Conservation (phyloP, 2,797 vertebrate genomes). For the Tinamus major region DNA sequence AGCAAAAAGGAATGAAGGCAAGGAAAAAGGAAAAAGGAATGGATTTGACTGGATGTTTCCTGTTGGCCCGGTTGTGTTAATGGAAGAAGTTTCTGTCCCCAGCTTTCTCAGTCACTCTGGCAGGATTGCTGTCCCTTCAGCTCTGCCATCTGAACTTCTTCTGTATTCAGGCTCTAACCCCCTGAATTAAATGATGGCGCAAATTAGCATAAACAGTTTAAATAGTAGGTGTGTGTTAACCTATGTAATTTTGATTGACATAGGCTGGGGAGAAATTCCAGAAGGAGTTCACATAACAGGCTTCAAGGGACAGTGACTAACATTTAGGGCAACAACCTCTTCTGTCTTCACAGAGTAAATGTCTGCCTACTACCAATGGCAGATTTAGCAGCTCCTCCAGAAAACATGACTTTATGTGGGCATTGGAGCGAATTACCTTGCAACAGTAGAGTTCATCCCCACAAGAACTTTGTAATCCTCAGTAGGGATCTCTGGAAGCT, state of each 20-base stretch:
- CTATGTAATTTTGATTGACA: not conserved
- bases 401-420: not conserved
- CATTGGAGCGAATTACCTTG: not conserved
- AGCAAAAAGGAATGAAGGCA: slow-evolving; percentile 5
- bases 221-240: not conserved
- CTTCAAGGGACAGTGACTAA: not conserved
- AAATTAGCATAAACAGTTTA: not conserved
- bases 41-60: not conserved
- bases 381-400: not conserved
- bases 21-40: not conserved
- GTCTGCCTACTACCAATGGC: not conserved
- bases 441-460: not conserved
- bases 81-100: not conserved
- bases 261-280: not conserved
- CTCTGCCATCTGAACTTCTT: not conserved
- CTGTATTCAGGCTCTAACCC: not conserved
- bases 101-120: not conserved
- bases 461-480: not conserved
- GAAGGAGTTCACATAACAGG: not conserved
- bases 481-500: not conserved
- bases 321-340: not conserved
- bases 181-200: not conserved
- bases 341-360: not conserved
- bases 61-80: not conserved
- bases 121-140: not conserved